Conservation (phyloP, 2,888 invertebrate genomes). For the Cantharis lateralis region DNA sequence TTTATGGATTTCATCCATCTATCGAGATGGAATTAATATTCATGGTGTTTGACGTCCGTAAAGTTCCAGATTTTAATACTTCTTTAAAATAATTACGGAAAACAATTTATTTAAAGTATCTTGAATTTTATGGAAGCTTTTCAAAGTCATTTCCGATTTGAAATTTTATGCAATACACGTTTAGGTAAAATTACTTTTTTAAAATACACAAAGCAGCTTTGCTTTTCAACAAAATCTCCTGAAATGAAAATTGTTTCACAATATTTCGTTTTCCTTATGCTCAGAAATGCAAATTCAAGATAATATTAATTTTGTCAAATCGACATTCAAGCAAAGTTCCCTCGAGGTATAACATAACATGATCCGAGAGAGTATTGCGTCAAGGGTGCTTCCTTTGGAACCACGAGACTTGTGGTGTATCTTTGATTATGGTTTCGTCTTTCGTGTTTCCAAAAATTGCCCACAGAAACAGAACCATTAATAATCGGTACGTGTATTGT, state of each 20-base stretch:
- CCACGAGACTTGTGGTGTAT: background rate
- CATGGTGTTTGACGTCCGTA: background rate
- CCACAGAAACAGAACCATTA: slow-evolving; percentile 19
- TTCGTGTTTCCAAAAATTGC: background rate
- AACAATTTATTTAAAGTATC: background rate
- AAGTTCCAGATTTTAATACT: background rate
- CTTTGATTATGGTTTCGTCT: background rate
- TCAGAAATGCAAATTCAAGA: background rate
- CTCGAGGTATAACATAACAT: background rate
- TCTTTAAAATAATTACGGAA: background rate
- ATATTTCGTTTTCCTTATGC: background rate
- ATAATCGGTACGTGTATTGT: slow-evolving; percentile 31
- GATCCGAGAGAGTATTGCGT: background rate
- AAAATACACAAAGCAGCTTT: background rate
- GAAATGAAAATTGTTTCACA: background rate
- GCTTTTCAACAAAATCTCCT: background rate
- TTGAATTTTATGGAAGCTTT: background rate
- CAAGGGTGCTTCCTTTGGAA: background rate
- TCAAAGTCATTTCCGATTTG: background rate
- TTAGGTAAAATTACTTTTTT: background rate
- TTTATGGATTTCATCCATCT: no score
- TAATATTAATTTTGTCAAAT: background rate
- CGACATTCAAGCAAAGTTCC: background rate
- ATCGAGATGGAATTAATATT: background rate
- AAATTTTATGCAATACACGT: background rate